Percentiles rank a stretch among this genome's conserved stretches.
Evolutionary conservation across 2,113 vertebrate species (phyloP).

Genomic region (Zapus hudsonius): DNA sequence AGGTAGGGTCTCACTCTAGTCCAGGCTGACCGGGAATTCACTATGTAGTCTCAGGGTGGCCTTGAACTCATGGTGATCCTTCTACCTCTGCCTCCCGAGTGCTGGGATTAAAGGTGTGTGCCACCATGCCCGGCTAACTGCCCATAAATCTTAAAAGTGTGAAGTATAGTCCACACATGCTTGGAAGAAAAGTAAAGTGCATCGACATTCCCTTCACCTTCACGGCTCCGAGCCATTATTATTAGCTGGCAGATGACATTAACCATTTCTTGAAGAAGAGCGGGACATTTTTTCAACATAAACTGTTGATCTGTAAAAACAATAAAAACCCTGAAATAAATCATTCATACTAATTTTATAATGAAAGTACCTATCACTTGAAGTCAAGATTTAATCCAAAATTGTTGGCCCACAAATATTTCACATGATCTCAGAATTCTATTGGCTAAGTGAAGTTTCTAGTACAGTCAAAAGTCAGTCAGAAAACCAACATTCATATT

Average conservation of each 20-base stretch:
- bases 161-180: conserved; percentile 18
- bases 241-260: conserved; percentile 98
- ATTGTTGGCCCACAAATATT: conserved; percentile 20
- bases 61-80: too few species aligned
- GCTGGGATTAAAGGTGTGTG: too few species aligned
- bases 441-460: neutral
- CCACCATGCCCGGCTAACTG: too few species aligned
- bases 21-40: too few species aligned
- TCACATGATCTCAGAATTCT: conserved; percentile 38
- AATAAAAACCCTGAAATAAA: conserved; percentile 58
- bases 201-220: conserved; percentile 88
- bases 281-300: conserved; percentile 96
- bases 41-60: too few species aligned
- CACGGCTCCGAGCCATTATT: conserved; percentile 98
- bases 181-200: conserved; percentile 9
- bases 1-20: too few species aligned
- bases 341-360: conserved; percentile 52
- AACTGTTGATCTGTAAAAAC: conserved; percentile 95
- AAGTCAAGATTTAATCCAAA: conserved; percentile 40
- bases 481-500: conserved; percentile 1
- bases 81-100: too few species aligned
- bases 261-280: conserved; percentile 98
- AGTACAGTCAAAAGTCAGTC: conserved; percentile 6
- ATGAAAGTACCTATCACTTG: conserved; percentile 5
- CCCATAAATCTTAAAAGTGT: neutral